Evolutionary conservation across 2,888 invertebrate genomes (phyloP), one percentile per base, ranked within the genome.

Genomic region (Lasioglossum villosulum): DNA sequence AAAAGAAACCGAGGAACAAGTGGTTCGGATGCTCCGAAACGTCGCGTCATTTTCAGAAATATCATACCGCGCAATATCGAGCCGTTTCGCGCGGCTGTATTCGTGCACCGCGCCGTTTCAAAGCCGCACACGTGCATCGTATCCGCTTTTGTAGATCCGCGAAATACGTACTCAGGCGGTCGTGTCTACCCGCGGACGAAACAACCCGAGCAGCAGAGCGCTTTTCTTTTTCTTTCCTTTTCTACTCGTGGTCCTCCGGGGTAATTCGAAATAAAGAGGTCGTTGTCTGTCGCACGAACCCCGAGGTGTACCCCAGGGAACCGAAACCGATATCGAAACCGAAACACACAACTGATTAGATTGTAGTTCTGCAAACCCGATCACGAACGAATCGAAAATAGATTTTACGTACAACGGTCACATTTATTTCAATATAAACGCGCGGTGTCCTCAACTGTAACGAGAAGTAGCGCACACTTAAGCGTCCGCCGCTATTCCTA

Each of bases 1-100:
- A 5, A 70, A 30, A 45, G 59, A 23, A 30, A 48, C 70, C 80
- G 68, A 48, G 63, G 27, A 76, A 59, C 48, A 63, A 77, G 66
- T 39, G 66, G 39, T 73, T 68, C 75, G 75, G 71, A 87, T 85
- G 86, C 82, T 84, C 71, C 73, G 80, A 77, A 88, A 71, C 48
- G 80, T 90, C 88, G 91, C 89, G 88, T 90, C 87, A 89, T 91
- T 89, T 89, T 90, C 88, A 84, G 86, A 90, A 88, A 88, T 86
- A 10, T 37, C 42, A 37, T 74, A 48, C 74, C n/a, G 75, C 66
- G 82, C 78, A 45, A 88, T 86, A 88, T 82, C 88, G 71, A 66
- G 56, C 45, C 37, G 72, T 78, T 83, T 42, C 45, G 39, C 39
- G 39, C 10, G 10, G 39, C 39, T 39, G 10, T 39, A 39, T 39